Evolutionary conservation across 2,797 vertebrate species (phyloP).

Genomic region (Anolis apletophallus): DNA sequence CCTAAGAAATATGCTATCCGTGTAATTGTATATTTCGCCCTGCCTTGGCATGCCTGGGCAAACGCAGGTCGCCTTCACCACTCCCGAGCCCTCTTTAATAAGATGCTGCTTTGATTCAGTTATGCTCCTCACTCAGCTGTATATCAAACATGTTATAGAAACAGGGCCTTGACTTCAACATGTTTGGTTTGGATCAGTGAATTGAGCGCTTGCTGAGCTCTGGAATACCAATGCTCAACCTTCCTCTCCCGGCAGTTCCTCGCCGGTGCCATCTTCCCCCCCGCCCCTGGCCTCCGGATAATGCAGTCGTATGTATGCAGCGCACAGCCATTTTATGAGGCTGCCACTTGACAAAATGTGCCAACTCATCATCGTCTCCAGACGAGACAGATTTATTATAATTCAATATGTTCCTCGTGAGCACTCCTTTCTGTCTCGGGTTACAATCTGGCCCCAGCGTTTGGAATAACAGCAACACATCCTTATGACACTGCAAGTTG

Average conservation of each 20-base stretch:
- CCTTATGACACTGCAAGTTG: slow-evolving; percentile 63
- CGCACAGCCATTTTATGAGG: slow-evolving; percentile 70
- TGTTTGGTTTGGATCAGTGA: slow-evolving; percentile 76
- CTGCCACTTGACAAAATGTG: slow-evolving; percentile 79
- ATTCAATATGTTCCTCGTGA: slow-evolving; percentile 78
- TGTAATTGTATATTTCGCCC: slow-evolving; percentile 64
- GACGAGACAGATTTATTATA: slow-evolving; percentile 79
- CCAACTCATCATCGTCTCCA: slow-evolving; percentile 78
- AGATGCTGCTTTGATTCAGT: slow-evolving; percentile 72
- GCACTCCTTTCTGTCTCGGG: slow-evolving; percentile 73
- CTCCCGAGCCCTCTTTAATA: slow-evolving; percentile 39
- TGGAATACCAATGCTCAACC: slow-evolving; percentile 76
- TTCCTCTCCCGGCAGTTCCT: slow-evolving; percentile 68
- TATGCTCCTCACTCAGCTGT: slow-evolving; percentile 72
- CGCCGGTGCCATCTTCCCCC: slow-evolving; percentile 57
- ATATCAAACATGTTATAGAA: slow-evolving; percentile 76
- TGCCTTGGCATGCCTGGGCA: slow-evolving; percentile 62
- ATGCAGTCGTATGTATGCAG: slow-evolving; percentile 77
- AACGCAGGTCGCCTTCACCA: slow-evolving; percentile 58
- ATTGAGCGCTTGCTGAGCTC: slow-evolving; percentile 74
- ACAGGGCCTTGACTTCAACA: slow-evolving; percentile 73
- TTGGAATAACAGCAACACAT: slow-evolving; percentile 70
- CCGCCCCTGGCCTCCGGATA: slow-evolving; percentile 53
- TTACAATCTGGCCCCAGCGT: slow-evolving; percentile 67
- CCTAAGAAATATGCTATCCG: slow-evolving; percentile 5